phyloP scores from a whole-genome alignment of 2,888 invertebrate species.

The Cataglyphis cursor region DNA sequence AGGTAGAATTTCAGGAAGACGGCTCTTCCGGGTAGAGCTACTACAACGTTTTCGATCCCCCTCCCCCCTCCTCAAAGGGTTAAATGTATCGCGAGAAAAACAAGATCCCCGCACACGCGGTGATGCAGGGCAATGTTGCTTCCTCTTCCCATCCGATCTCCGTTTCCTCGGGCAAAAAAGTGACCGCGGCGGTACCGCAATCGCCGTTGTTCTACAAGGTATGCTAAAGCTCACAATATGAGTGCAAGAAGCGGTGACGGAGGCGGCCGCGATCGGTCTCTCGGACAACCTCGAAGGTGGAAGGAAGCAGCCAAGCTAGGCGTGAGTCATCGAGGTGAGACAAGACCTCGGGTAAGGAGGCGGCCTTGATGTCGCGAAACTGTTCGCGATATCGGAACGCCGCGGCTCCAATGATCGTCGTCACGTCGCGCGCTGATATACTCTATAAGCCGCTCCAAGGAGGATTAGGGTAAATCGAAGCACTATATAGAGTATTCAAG shows the following conservation, averaged over 20 bases:
- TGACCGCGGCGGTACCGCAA: conserved; percentile 21
- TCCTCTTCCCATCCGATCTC: conserved; percentile 53
- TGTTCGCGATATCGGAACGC: conserved; percentile 80
- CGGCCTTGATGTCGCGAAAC: conserved; percentile 82
- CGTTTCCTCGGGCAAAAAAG: conserved; percentile 48
- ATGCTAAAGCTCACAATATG: conserved; percentile 28
- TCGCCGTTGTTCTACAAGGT: conserved; percentile 31
- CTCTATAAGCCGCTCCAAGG: conserved; percentile 41
- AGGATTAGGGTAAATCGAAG: conserved; percentile 35
- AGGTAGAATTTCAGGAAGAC: conserved; percentile 42
- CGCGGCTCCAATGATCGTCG: conserved; percentile 70
- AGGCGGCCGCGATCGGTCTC: conserved; percentile 39
- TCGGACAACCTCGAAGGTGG: conserved; percentile 66
- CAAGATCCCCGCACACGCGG: conserved; percentile 22
- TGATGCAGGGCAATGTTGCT: conserved; percentile 31
- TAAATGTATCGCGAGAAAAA: conserved; percentile 41
- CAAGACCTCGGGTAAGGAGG: conserved; percentile 83
- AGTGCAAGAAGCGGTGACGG: conserved; percentile 47
- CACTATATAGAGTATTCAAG: conserved; percentile 28
- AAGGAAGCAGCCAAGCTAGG: conserved; percentile 69
- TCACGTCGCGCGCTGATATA: conserved; percentile 64
- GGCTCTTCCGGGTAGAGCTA: conserved; percentile 46
- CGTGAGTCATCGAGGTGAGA: conserved; percentile 78
- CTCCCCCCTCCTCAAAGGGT: not conserved
- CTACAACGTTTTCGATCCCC: not conserved